Percentiles rank a stretch among this genome's conserved stretches.
Evolutionary conservation across 2,113 vertebrate species (phyloP).

Genomic region (Danionella cerebrum): DNA sequence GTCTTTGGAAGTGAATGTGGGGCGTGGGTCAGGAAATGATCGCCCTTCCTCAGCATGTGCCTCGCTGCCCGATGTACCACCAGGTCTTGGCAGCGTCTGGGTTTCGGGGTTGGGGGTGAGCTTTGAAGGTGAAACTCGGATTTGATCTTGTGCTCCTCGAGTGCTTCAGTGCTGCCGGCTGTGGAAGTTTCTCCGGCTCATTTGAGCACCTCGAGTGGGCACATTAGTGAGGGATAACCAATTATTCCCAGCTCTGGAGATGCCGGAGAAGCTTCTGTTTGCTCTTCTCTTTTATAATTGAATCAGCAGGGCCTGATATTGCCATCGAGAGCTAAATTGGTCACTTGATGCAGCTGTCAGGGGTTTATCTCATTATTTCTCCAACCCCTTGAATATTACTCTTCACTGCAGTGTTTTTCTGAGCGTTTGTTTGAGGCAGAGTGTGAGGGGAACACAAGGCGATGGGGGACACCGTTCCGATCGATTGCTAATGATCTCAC

Average conservation of each 20-base stretch:
- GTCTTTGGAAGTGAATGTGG: too few relatives aligned
- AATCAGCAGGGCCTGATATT: conserved; percentile 25
- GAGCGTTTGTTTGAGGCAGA: neutral
- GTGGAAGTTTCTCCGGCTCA: conserved; percentile 29
- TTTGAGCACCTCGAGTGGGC: conserved; percentile 51
- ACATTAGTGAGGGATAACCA: conserved; percentile 46
- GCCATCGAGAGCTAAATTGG: conserved; percentile 5
- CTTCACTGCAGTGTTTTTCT: neutral
- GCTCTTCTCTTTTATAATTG: conserved; percentile 38
- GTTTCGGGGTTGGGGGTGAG: too few relatives aligned
- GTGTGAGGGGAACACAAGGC: neutral
- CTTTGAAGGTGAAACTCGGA: too few relatives aligned
- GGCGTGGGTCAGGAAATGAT: too few relatives aligned
- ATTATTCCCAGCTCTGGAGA: conserved; percentile 44
- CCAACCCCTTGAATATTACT: conserved; percentile 12
- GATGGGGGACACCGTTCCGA: neutral
- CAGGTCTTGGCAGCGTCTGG: too few relatives aligned
- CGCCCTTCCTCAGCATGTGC: too few relatives aligned
- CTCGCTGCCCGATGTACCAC: too few relatives aligned
- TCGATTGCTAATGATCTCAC: too few relatives aligned
- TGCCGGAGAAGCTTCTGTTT: conserved; percentile 38
- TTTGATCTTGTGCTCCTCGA: too few relatives aligned
- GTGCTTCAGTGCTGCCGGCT: too few relatives aligned
- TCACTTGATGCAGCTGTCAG: conserved; percentile 2
- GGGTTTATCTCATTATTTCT: conserved; percentile 10